A percentile compares a stretch with the other conserved stretches of the same genome.
Conservation (phyloP, 2,888 invertebrate genomes). For the Phyto melanocephala region DNA sequence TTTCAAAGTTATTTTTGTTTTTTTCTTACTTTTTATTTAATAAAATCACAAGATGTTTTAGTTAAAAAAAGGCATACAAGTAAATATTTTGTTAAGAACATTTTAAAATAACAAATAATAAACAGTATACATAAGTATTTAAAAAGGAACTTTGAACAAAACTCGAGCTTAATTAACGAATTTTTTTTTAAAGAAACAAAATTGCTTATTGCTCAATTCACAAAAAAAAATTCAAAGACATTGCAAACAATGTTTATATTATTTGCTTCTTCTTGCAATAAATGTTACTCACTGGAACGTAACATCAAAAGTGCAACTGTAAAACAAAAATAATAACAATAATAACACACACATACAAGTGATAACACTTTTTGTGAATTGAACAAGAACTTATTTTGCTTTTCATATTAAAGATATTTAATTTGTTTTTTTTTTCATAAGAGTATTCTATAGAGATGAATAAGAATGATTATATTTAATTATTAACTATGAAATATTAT, state of each 20-base stretch:
- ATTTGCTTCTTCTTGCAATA: not conserved
- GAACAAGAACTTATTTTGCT: not conserved
- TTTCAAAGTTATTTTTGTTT: constrained; percentile 27
- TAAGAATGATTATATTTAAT: constrained; percentile 1
- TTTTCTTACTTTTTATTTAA: constrained; percentile 1
- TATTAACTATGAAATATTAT: constrained; percentile 9
- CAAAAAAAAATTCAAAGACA: too few species aligned
- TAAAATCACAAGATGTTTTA: constrained; percentile 54
- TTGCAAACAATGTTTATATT: not conserved
- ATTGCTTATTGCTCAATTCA: not conserved
- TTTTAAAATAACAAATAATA: not conserved
- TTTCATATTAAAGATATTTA: not conserved
- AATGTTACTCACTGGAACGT: not conserved
- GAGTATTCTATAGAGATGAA: not conserved
- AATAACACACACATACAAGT: too few species aligned
- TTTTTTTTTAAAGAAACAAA: not conserved
- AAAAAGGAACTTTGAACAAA: constrained; percentile 26
- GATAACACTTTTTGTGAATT: too few species aligned
- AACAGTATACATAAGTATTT: not conserved
- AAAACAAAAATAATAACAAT: too few species aligned
- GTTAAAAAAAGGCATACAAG: constrained; percentile 48
- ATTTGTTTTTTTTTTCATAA: not conserved
- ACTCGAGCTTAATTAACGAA: not conserved
- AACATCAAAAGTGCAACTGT: not conserved
- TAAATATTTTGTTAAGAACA: constrained; percentile 3